A percentile compares a stretch with the other conserved stretches of the same genome.
Evolutionary conservation across 2,888 invertebrate genomes (phyloP).

Genomic region (Eristalis arbustorum): DNA sequence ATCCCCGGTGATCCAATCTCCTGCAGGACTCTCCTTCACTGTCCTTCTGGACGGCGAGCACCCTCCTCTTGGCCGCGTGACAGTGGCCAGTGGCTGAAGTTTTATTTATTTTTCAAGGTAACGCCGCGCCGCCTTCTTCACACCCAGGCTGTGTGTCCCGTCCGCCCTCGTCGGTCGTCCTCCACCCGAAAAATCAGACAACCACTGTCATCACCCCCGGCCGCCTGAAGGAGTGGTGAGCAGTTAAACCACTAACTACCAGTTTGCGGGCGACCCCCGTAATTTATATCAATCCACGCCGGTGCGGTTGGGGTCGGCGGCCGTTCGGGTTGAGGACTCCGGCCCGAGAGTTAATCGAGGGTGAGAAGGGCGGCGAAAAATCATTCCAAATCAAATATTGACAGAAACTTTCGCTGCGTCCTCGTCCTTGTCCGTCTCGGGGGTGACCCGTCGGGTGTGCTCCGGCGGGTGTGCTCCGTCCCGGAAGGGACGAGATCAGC

Average conservation of each 20-base stretch:
- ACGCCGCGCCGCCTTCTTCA: constrained; percentile 47
- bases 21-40: constrained; percentile 1
- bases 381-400: constrained; percentile 70
- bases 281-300: constrained; percentile 65
- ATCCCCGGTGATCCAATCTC: constrained; percentile 47
- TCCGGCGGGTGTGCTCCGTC: neutral
- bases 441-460: too few species aligned
- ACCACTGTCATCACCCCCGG: constrained; percentile 7
- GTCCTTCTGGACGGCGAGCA: constrained; percentile 23
- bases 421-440: neutral
- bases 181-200: constrained; percentile 27
- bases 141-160: neutral
- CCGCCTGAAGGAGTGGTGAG: constrained; percentile 52
- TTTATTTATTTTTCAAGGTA: constrained; percentile 64
- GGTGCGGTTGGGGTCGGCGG: constrained; percentile 25
- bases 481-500: neutral
- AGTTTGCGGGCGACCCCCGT: constrained; percentile 63
- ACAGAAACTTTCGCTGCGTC: constrained; percentile 43
- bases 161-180: too few species aligned
- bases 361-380: constrained; percentile 36
- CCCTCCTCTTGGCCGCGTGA: constrained; percentile 7
- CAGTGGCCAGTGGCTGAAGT: constrained; percentile 38
- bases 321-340: constrained; percentile 11
- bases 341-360: constrained; percentile 51
- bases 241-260: constrained; percentile 68